These are phyloP conservation scores for Lytechinus pictus DNA, from an alignment of 35 echinoderm and acorn worm species.

Conservation along the genomic window DNA sequence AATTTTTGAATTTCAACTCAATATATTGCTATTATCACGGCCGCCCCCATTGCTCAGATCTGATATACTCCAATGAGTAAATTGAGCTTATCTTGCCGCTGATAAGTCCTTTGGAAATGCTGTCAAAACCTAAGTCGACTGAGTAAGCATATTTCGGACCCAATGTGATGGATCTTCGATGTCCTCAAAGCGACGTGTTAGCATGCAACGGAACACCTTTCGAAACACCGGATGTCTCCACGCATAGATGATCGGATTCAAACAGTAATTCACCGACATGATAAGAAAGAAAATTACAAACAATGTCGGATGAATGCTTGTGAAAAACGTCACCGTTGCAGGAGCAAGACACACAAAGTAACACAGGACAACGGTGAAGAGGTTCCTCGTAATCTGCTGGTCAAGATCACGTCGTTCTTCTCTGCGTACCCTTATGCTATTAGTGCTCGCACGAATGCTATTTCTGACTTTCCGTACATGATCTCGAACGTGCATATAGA, in stretches of 20 bases:
- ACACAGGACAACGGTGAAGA: background rate
- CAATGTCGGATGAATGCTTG: background rate
- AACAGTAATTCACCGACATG: slow-evolving; percentile 7
- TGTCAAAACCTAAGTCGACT: background rate
- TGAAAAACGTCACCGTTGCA: background rate
- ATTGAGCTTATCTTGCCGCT: no score
- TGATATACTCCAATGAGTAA: no score
- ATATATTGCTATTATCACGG: no score
- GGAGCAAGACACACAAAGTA: slow-evolving; percentile 24
- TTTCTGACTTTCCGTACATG: slow-evolving; percentile 13
- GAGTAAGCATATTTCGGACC: background rate
- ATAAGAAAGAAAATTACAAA: background rate
- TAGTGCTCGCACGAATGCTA: background rate
- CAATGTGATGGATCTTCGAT: background rate
- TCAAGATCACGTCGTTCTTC: background rate
- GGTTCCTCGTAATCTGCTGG: background rate
- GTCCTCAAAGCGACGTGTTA: background rate
- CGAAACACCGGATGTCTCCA: slow-evolving; percentile 36
- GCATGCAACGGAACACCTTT: slow-evolving; percentile 31
- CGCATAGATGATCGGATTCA: slow-evolving; percentile 26
- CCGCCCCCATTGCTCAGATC: no score
- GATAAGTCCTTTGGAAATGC: no score
- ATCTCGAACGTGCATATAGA: slow-evolving; percentile 14
- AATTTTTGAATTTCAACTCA: no score
- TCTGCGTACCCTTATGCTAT: no score